These are phyloP conservation scores for Apodemia hepburni DNA, from an alignment of 2,888 invertebrate species.

Conservation along the genomic window DNA sequence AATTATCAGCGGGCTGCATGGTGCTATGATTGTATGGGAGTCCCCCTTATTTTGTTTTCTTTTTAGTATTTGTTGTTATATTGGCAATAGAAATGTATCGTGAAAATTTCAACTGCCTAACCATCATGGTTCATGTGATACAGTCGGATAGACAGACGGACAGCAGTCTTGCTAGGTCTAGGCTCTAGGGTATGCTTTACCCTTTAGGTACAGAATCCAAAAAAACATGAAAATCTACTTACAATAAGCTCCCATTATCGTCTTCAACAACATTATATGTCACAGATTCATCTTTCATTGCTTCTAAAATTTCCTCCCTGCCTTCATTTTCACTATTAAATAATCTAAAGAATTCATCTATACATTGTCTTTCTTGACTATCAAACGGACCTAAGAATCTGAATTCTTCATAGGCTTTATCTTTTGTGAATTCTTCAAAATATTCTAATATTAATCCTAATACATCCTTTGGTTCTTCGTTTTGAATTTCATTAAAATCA, in stretches of 20 bases:
- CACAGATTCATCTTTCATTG: slow-evolving; percentile 32
- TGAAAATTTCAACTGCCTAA: no score
- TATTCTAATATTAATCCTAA: slow-evolving; percentile 39
- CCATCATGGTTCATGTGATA: no score
- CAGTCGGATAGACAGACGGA: no score
- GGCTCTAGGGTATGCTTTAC: no score
- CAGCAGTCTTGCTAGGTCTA: no score
- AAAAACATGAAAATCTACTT: slow-evolving; percentile 32
- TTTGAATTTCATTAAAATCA: no score
- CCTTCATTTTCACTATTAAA: slow-evolving; percentile 27
- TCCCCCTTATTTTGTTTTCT: no score
- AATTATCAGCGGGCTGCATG: no score
- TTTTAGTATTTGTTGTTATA: no score
- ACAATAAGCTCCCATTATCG: slow-evolving; percentile 45
- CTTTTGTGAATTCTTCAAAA: slow-evolving; percentile 42
- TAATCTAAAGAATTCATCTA: slow-evolving; percentile 41
- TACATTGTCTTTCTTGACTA: slow-evolving; percentile 35
- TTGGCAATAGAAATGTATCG: no score
- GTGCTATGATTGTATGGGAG: no score
- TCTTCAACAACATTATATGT: slow-evolving; percentile 38
- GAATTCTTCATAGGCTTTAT: slow-evolving; percentile 40
- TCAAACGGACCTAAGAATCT: slow-evolving; percentile 49
- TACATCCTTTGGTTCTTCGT: slow-evolving; percentile 15
- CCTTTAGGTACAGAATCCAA: no score
- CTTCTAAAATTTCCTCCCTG: slow-evolving; percentile 25